Evolutionary conservation across 1,140 invertebrate genomes (phyloP).

Genomic region (Solen grandis): DNA sequence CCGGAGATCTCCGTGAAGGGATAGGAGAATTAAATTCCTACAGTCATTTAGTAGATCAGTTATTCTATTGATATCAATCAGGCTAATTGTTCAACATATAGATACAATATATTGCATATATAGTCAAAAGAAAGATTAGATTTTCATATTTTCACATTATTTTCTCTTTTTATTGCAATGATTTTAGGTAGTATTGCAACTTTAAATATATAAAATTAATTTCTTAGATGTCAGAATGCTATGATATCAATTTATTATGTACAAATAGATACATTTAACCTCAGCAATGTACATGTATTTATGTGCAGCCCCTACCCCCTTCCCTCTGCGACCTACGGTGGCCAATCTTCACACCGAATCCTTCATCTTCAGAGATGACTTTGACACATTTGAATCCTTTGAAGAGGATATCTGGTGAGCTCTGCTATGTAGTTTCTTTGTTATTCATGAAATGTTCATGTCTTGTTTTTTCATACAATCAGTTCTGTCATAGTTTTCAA

Average conservation of each 20-base stretch:
- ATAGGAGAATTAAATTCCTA: too few species aligned
- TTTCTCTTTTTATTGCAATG: not conserved
- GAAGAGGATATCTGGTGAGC: conserved; percentile 72
- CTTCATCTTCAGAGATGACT: conserved; percentile 80
- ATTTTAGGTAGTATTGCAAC: not conserved
- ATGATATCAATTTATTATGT: not conserved
- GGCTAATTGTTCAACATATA: too few species aligned
- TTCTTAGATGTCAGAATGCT: not conserved
- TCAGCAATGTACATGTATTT: not conserved
- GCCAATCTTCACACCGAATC: conserved; percentile 73
- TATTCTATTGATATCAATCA: too few species aligned
- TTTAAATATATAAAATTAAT: too few species aligned
- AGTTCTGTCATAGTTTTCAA: too few species aligned
- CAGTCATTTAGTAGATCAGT: too few species aligned
- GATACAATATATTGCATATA: too few species aligned
- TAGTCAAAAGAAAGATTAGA: not conserved
- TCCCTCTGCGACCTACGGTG: conserved; percentile 68
- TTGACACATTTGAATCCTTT: conserved; percentile 73
- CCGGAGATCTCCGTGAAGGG: too few species aligned
- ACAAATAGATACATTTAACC: not conserved
- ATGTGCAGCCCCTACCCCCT: conserved; percentile 48
- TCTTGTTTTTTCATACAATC: too few species aligned
- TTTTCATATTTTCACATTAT: not conserved
- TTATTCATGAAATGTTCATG: too few species aligned
- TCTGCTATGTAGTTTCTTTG: too few species aligned